Evolutionary conservation across 2,113 vertebrate genomes (phyloP).

Genomic region (Lagopus muta): DNA sequence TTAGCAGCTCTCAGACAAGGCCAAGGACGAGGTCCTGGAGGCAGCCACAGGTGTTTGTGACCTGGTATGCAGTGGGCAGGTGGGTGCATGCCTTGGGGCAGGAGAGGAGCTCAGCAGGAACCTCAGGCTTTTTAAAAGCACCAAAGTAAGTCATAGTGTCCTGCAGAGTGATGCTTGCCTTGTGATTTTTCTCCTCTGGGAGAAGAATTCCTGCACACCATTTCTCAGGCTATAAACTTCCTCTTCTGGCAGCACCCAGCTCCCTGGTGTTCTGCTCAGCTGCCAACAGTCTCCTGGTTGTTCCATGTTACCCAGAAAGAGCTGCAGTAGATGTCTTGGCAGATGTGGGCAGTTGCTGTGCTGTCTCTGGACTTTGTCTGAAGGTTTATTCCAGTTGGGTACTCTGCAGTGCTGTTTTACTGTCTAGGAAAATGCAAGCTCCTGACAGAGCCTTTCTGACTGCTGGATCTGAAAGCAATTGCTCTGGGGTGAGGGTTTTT

Average conservation of each 20-base stretch:
- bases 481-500: background rate
- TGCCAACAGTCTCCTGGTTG: background rate
- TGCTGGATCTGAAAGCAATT: background rate
- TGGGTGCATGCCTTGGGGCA: no score
- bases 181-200: background rate
- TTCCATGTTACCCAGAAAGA: background rate
- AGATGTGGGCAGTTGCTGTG: background rate
- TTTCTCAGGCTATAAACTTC: background rate
- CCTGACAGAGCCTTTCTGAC: background rate
- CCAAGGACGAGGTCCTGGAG: background rate
- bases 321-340: background rate
- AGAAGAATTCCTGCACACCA: accelerated
- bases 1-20: background rate
- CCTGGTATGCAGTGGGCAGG: background rate
- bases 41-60: background rate
- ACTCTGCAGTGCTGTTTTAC: background rate
- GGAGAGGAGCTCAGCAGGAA: background rate
- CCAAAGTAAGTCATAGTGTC: background rate
- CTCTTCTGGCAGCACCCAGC: background rate
- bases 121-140: background rate
- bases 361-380: background rate
- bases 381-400: background rate
- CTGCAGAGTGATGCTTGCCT: background rate
- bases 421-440: background rate
- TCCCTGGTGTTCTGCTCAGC: background rate